These are phyloP conservation scores for Hiodon tergisus DNA, from an alignment of 2,113 vertebrate species.

Conservation along the genomic window DNA sequence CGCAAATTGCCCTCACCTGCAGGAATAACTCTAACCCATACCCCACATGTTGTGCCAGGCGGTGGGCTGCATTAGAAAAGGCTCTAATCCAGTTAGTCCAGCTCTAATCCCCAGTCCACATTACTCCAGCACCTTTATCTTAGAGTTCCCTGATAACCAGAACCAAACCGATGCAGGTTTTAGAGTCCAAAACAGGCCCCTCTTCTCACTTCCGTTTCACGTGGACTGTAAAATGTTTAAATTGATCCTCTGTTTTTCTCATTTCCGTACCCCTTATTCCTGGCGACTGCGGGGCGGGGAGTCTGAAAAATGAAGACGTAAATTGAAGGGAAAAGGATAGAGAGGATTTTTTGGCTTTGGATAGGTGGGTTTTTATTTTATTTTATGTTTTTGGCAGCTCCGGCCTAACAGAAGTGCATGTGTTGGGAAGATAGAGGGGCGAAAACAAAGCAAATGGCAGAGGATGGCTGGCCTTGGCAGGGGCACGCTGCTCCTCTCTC, in stretches of 20 bases:
- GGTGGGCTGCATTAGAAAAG: not conserved
- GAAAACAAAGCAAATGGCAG: conserved; percentile 47
- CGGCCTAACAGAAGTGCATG: conserved; percentile 44
- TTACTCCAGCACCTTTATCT: not conserved
- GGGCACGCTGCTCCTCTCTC: conserved; percentile 31
- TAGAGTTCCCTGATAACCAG: not conserved
- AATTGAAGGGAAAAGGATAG: conserved; percentile 38
- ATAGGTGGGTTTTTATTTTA: conserved; percentile 15
- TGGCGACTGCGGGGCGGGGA: not conserved
- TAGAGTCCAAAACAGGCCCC: no score
- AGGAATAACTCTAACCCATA: not conserved
- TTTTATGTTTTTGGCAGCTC: conserved; percentile 38
- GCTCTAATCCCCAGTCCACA: not conserved
- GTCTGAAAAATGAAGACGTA: conserved; percentile 50
- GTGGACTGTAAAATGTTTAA: conserved; percentile 13
- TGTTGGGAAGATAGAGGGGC: conserved; percentile 52
- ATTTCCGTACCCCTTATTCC: not conserved
- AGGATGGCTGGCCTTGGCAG: conserved; percentile 41
- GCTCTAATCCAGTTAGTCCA: not conserved
- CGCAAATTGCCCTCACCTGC: not conserved
- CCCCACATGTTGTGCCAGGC: not conserved
- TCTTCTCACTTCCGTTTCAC: not conserved
- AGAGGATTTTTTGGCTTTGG: conserved; percentile 40
- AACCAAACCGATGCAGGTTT: conserved; percentile 10
- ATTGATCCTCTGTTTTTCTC: not conserved